A percentile compares a stretch with the other conserved stretches of the same genome.
phyloP scores from a whole-genome alignment of 2,888 invertebrate species.

The Caenorhabditis angaria region DNA sequence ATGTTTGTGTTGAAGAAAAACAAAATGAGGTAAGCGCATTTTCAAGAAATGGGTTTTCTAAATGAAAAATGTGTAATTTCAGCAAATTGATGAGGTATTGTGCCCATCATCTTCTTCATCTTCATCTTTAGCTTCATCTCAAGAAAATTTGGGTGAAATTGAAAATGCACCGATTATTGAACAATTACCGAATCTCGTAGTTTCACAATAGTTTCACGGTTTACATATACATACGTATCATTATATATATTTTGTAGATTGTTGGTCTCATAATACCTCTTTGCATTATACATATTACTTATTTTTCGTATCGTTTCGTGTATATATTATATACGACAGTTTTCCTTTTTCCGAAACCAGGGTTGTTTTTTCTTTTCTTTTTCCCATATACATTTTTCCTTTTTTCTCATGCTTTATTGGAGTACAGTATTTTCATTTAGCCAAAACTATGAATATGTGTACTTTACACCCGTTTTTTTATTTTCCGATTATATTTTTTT shows the following conservation, averaged over 20 bases:
- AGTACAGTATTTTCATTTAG: neutral
- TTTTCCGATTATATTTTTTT: neutral
- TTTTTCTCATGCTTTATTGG: neutral
- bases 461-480: neutral
- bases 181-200: neutral
- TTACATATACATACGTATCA: neutral
- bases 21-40: neutral
- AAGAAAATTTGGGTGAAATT: neutral
- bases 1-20: constrained; percentile 8
- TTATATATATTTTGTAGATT: neutral
- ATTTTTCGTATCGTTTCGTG: too few species aligned
- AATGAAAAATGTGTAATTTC: too few species aligned
- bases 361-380: neutral
- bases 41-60: too few species aligned
- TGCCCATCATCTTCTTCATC: neutral
- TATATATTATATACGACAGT: too few species aligned
- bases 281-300: neutral
- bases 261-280: neutral
- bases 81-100: neutral
- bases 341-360: neutral
- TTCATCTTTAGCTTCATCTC: neutral
- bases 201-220: neutral
- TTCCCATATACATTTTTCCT: neutral
- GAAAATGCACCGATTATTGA: neutral
- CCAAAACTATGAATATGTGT: neutral